Base-by-base conservation (phyloP, 1,140 invertebrate species). In the Danaus plexippus region DNA sequence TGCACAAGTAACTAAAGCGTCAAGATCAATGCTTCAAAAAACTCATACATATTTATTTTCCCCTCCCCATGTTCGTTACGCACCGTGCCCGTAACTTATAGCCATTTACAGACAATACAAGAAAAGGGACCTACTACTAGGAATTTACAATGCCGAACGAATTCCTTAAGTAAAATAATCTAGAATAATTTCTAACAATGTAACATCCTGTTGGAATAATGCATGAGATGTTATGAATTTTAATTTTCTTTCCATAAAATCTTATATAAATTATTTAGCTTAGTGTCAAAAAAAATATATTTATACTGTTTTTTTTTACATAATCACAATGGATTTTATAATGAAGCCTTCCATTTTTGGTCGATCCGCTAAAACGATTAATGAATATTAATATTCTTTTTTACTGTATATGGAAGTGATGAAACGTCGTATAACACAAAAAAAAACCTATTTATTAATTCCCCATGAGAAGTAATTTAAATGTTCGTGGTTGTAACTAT, bases 81-180 rank as follows among this genome's bases (percentile, higher is more conserved):
- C 51, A 54, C 50, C 48, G 51, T 52, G 47, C 52, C 41, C 56
- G 50, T 55, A 56, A 54, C 45, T 56, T 59, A 58, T 58, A 52
- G 53, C 41, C 56, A 55, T 54, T 54, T 52, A 51, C 40, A 47
- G 52, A 59, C 52, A 55, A 60, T 55, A 47, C 52, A 13, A 51
- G 52, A 45, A 59, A 60, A 60, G 43, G 47, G 43, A 13, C 50
- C 13, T n/a, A 41, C 49, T 11, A 42, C 12, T 11, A 11, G 40
- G 15, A 51, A 42, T 18, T 18, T 18, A 48, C 15, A 48, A 48
- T 32, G 13, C 13, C 47, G 12, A 43, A 43, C 22, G 50, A 52
- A 52, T 52, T 43, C 40, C 12, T 52, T 13, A 43, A 13, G 41
- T 52, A 11, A 43, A 52, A 43, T 52, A 52, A 15, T 52, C 18